These are phyloP conservation scores for Acipenser ruthenus DNA, from an alignment of 2,797 vertebrate species.

Conservation along the genomic window DNA sequence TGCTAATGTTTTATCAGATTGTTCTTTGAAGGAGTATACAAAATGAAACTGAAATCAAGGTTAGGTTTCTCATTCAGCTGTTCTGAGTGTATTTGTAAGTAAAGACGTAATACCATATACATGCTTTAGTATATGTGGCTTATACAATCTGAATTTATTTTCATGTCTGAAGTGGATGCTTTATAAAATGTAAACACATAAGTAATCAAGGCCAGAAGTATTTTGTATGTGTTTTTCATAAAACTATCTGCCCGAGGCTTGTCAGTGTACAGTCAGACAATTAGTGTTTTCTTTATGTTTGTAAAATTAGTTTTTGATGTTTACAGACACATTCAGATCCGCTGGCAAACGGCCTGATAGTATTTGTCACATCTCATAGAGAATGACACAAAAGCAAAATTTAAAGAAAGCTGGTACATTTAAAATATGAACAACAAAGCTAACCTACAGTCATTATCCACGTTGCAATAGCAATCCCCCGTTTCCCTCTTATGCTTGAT, in stretches of 20 bases:
- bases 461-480: not conserved
- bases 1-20: too few relatives aligned
- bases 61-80: too few relatives aligned
- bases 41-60: too few relatives aligned
- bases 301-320: not conserved
- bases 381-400: not conserved
- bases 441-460: too few relatives aligned
- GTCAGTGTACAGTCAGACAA: not conserved
- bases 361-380: not conserved
- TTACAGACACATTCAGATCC: not conserved
- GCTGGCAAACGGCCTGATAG: not conserved
- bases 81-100: too few relatives aligned
- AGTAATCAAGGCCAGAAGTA: not conserved
- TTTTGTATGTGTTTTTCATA: constrained; percentile 9
- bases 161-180: not conserved
- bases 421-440: not conserved
- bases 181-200: not conserved
- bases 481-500: constrained; percentile 1
- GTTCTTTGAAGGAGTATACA: too few relatives aligned
- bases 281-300: too few relatives aligned
- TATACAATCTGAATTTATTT: too few relatives aligned
- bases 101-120: too few relatives aligned
- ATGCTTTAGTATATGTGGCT: too few relatives aligned
- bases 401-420: not conserved
- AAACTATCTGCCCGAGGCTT: constrained; percentile 3